Evolutionary conservation across 92 coral and sea anemone species (phyloP), one percentile per base, ranked within the genome.

Genomic region (Montipora capitata): DNA sequence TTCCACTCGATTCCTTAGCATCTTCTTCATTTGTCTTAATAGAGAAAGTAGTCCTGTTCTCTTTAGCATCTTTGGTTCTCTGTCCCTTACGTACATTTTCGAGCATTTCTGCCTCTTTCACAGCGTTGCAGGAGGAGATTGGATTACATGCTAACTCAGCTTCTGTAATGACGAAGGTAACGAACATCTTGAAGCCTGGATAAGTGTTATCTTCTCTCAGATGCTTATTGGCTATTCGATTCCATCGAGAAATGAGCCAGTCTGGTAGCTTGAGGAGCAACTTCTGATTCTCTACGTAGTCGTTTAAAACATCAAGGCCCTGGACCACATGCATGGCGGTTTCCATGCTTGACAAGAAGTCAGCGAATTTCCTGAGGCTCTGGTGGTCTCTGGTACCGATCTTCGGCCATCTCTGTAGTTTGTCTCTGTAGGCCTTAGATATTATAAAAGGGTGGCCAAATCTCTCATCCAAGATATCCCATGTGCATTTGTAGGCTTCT

Each of bases 241-340:
- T 78, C 71, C 82, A 61, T 2, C 54, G 42, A 7, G 83, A n/a
- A 17, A 66, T 52, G 3, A 76, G 20, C 20, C 78, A 51, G 10
- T 62, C 58, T 15, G 79, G 87, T 16, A 71, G 39, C 52, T 82
- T 71, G 13, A 40, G 3, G 54, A 70, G 68, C 18, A 82, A 15
- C 78, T 54, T 71, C 68, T 84, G 88, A 58, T 84, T 84, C 61
- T 84, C 88, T 15, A 42, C 74, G 66, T 54, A 74, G 45, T 84
- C 88, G 7, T 84, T 52, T 64, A 73, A 66, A 20, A 84, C 63
- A 3, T 40, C 44, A 12, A 84, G 52, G 13, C 71, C 15, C 7
- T 44, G 2, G 14, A 84, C 5, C 10, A 18, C 20, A 40, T 74
- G 63, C 72, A 66, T 84, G 0, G 81, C 81, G 16, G 65, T 54